These are phyloP conservation scores for Linnaemya vulpina DNA, from an alignment of 2,888 invertebrate species.

Conservation along the genomic window DNA sequence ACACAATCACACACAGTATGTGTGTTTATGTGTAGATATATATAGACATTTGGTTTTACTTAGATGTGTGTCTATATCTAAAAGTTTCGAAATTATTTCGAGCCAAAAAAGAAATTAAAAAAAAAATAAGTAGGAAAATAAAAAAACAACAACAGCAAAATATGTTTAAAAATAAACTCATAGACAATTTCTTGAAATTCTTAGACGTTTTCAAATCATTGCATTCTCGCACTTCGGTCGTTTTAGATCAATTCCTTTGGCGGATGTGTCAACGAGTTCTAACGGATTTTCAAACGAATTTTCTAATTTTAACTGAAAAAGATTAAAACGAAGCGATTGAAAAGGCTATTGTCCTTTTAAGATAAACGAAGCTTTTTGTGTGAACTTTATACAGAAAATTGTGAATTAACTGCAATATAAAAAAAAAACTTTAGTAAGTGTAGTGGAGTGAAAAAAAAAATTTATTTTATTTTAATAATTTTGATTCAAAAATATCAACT, in stretches of 20 bases:
- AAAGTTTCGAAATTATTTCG: slow-evolving; percentile 71
- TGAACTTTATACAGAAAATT: slow-evolving; percentile 47
- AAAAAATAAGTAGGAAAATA: not conserved
- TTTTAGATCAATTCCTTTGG: slow-evolving; percentile 77
- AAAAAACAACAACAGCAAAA: slow-evolving; percentile 42
- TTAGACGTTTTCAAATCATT: slow-evolving; percentile 80
- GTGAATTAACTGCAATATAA: slow-evolving; percentile 29
- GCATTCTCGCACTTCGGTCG: slow-evolving; percentile 82
- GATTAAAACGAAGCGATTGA: slow-evolving; percentile 58
- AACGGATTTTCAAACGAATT: slow-evolving; percentile 68
- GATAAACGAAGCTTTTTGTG: slow-evolving; percentile 59
- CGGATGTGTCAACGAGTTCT: slow-evolving; percentile 71
- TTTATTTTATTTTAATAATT: not conserved
- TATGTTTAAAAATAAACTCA: slow-evolving; percentile 66
- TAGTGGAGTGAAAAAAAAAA: not conserved
- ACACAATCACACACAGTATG: not conserved
- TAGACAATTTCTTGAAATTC: slow-evolving; percentile 73
- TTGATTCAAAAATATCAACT: not conserved
- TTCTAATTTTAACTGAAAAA: slow-evolving; percentile 53
- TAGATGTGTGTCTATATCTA: slow-evolving; percentile 58
- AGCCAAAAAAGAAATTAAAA: slow-evolving; percentile 27
- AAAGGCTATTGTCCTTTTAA: slow-evolving; percentile 65
- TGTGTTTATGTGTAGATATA: slow-evolving; percentile 9
- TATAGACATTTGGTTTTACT: slow-evolving; percentile 35
- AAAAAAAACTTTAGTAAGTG: slow-evolving; percentile 61